Evolutionary conservation across 2,113 vertebrate species (phyloP).

Genomic region (Alexandromys fortis): DNA sequence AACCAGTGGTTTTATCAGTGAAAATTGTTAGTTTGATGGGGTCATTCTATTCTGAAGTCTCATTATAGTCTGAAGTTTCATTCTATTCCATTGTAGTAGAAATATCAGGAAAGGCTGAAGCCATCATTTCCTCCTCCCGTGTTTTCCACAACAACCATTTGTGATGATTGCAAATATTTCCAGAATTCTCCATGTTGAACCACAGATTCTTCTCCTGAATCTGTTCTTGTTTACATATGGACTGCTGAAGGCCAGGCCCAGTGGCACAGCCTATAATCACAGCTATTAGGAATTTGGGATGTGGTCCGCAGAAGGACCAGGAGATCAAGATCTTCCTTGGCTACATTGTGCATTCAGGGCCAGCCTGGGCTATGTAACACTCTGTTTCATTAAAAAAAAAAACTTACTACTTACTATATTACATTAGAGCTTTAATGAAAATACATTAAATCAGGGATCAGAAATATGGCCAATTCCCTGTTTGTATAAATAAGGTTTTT

Average conservation of each 20-base stretch:
- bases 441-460: not conserved
- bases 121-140: not conserved
- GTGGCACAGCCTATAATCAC: not conserved
- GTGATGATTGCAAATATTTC: not conserved
- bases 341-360: not conserved
- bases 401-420: too few species aligned
- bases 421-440: not conserved
- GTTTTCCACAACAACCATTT: slow-evolving; percentile 28
- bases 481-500: slow-evolving; percentile 43
- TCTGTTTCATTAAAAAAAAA: not conserved
- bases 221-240: not conserved
- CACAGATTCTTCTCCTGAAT: too few species aligned
- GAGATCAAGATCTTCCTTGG: not conserved
- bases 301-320: not conserved
- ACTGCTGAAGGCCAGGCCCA: not conserved
- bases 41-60: not conserved
- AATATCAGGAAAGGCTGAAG: slow-evolving; percentile 21
- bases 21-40: slow-evolving; percentile 15
- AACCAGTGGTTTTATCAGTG: not conserved
- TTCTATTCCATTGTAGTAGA: not conserved
- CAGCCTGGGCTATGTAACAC: not conserved
- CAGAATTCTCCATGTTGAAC: not conserved
- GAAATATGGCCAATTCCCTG: not conserved
- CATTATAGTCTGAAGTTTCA: not conserved
- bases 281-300: not conserved